These are phyloP conservation scores for Ligdia adustata DNA, from an alignment of 2,888 invertebrate species.

Conservation along the genomic window DNA sequence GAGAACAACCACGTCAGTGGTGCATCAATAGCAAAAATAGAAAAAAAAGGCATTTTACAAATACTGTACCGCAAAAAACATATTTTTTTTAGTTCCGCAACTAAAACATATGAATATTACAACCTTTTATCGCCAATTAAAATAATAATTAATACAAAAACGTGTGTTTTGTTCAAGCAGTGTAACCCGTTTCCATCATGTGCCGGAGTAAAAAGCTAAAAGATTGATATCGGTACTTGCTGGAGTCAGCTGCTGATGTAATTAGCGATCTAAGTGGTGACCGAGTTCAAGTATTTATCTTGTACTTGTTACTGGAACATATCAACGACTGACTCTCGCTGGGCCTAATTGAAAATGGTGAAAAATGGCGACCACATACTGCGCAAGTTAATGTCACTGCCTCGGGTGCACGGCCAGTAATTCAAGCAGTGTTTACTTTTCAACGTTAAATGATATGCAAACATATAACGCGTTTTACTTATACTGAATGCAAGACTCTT, in stretches of 20 bases:
- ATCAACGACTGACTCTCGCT: slow-evolving; percentile 46
- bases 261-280: slow-evolving; percentile 59
- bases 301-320: slow-evolving; percentile 40
- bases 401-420: slow-evolving; percentile 40
- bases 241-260: slow-evolving; percentile 68
- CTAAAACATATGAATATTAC: slow-evolving; percentile 24
- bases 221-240: slow-evolving; percentile 70
- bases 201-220: slow-evolving; percentile 44
- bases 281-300: slow-evolving; percentile 48
- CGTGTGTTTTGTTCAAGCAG: slow-evolving; percentile 43
- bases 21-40: no score
- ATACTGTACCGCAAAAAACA: no score
- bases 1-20: no score
- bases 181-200: slow-evolving; percentile 53
- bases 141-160: slow-evolving; percentile 42
- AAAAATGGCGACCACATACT: slow-evolving; percentile 70
- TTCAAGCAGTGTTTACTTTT: slow-evolving; percentile 45
- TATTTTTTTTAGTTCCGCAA: slow-evolving; percentile 20
- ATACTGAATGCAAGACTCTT: slow-evolving; percentile 7
- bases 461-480: slow-evolving; percentile 11
- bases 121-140: slow-evolving; percentile 37
- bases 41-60: no score
- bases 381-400: slow-evolving; percentile 57
- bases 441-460: slow-evolving; percentile 24
- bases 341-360: slow-evolving; percentile 65